Conservation (phyloP, 2,113 vertebrate genomes). For the Python bivittatus region DNA sequence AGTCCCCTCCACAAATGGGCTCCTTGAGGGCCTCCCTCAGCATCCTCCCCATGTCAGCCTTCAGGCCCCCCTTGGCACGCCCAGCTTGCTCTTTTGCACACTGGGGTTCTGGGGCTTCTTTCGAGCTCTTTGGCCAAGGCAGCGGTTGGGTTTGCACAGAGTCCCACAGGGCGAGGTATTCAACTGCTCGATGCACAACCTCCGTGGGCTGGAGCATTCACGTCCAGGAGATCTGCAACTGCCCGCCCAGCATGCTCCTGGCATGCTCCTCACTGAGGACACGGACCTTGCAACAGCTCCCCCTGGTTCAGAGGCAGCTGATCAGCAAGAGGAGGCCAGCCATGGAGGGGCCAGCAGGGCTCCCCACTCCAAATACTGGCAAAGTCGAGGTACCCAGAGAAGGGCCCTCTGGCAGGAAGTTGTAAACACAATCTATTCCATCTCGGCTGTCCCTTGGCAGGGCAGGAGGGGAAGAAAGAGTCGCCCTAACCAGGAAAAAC, state of each 20-base stretch:
- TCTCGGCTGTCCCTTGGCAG: neutral
- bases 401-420: neutral
- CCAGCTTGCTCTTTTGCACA: neutral
- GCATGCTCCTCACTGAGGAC: neutral
- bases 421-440: neutral
- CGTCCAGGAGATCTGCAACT: neutral
- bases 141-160: neutral
- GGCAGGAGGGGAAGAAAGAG: neutral
- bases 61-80: too few species aligned
- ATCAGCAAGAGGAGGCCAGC: neutral
- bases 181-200: neutral
- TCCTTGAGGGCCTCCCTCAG: neutral
- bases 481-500: too few species aligned
- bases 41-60: too few species aligned
- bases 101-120: neutral
- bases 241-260: neutral
- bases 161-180: neutral
- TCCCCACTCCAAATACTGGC: neutral
- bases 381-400: too few species aligned
- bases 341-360: neutral
- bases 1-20: neutral
- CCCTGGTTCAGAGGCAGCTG: neutral
- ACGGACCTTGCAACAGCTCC: neutral
- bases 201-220: neutral
- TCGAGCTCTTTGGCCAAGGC: neutral